These are phyloP conservation scores for Amiota minor DNA, from an alignment of 2,888 invertebrate genomes.

Conservation along the genomic window DNA sequence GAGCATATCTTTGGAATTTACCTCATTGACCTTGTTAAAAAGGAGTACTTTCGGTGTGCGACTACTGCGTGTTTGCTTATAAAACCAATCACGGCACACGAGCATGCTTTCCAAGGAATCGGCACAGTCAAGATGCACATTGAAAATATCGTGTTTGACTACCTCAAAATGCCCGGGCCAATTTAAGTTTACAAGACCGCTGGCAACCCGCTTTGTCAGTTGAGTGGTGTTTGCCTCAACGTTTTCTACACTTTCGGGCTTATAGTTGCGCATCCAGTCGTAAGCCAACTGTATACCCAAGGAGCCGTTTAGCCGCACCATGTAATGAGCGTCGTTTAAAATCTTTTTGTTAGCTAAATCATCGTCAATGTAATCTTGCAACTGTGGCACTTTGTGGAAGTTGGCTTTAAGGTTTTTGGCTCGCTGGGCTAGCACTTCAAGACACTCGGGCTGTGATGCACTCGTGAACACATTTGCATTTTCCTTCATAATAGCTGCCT, in stretches of 20 bases:
- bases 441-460: conserved; percentile 52
- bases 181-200: conserved; percentile 48
- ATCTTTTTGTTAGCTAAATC: conserved; percentile 44
- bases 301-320: conserved; percentile 50
- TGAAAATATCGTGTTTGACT: conserved; percentile 50
- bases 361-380: conserved; percentile 45
- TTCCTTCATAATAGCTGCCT: conserved; percentile 58
- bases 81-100: conserved; percentile 58
- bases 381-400: conserved; percentile 50
- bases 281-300: conserved; percentile 56
- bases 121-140: conserved; percentile 55
- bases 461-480: conserved; percentile 53
- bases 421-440: conserved; percentile 51
- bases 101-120: conserved; percentile 60
- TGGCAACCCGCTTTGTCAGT: conserved; percentile 45
- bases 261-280: conserved; percentile 48
- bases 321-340: conserved; percentile 43
- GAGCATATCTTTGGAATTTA: conserved; percentile 57
- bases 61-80: conserved; percentile 49
- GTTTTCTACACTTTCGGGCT: conserved; percentile 48
- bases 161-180: conserved; percentile 52
- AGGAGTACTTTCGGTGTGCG: conserved; percentile 53
- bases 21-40: conserved; percentile 56
- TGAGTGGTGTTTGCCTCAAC: conserved; percentile 40
- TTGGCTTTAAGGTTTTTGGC: conserved; percentile 50